Percentiles rank a stretch among this genome's conserved stretches.
These are phyloP conservation scores for Aromia moschata DNA, from an alignment of 2,888 invertebrate species.

Conservation along the genomic window DNA sequence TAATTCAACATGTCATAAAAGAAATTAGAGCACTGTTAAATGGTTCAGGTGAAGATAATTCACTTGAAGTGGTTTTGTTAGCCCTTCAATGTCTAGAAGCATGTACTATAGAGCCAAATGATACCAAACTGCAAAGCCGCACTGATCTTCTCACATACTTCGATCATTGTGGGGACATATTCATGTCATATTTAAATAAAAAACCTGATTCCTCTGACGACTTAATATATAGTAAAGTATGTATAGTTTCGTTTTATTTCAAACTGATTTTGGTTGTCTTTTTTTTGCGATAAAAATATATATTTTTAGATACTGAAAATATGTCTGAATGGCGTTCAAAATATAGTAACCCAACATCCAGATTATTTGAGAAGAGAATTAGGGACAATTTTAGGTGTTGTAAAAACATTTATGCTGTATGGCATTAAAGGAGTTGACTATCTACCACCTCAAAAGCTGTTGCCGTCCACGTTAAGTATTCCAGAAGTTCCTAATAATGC, in stretches of 20 bases:
- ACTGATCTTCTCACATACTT: constrained; percentile 38
- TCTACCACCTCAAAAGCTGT: constrained; percentile 65
- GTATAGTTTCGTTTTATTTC: too few relatives aligned
- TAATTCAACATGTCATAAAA: constrained; percentile 41
- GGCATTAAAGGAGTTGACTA: constrained; percentile 63
- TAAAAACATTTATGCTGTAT: constrained; percentile 68
- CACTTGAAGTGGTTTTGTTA: constrained; percentile 44
- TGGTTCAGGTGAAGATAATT: constrained; percentile 16
- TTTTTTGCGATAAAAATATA: background rate
- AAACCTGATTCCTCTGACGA: constrained; percentile 61
- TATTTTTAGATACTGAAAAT: constrained; percentile 64
- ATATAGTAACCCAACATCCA: constrained; percentile 54
- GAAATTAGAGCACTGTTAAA: constrained; percentile 31
- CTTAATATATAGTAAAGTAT: constrained; percentile 66
- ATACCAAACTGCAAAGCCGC: constrained; percentile 24
- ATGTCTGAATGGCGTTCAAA: constrained; percentile 58
- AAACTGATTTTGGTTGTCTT: background rate
- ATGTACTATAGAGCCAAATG: constrained; percentile 44
- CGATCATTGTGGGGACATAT: constrained; percentile 60
- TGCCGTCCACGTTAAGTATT: constrained; percentile 71
- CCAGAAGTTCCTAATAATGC: constrained; percentile 61
- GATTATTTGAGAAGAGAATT: constrained; percentile 56
- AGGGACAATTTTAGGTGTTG: constrained; percentile 69
- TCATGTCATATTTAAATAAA: constrained; percentile 61
- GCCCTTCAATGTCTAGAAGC: constrained; percentile 57